These are phyloP conservation scores for Meloidogyne exigua DNA, from an alignment of 1,140 invertebrate genomes.

Conservation along the genomic window DNA sequence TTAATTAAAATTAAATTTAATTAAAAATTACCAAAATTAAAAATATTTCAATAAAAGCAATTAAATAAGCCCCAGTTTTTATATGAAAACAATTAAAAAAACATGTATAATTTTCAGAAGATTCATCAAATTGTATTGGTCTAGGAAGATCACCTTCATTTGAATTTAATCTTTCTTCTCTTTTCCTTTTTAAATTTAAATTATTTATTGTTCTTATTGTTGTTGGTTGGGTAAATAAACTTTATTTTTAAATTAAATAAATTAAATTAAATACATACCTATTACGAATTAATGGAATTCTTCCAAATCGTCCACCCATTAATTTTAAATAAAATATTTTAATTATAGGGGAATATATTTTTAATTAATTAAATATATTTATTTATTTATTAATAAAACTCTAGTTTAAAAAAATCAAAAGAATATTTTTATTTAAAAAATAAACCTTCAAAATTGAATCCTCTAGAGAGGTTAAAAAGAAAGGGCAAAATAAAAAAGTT, in stretches of 20 bases:
- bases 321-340: too few species aligned
- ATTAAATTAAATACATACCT: too few species aligned
- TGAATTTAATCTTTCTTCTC: conserved; percentile 6
- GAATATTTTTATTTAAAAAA: too few species aligned
- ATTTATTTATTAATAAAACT: too few species aligned
- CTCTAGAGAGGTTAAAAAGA: too few species aligned
- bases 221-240: not conserved
- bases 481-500: too few species aligned
- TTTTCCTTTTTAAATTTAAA: not conserved
- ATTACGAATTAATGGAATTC: too few species aligned
- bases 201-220: conserved; percentile 25
- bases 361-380: too few species aligned
- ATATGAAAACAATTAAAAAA: conserved; percentile 62
- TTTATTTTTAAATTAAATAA: not conserved
- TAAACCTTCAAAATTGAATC: too few species aligned
- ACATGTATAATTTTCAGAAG: conserved; percentile 57
- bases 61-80: conserved; percentile 54
- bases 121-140: conserved; percentile 59
- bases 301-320: too few species aligned
- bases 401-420: too few species aligned
- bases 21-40: conserved; percentile 17
- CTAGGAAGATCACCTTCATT: conserved; percentile 34
- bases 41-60: conserved; percentile 41
- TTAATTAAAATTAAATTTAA: not conserved
- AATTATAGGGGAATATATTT: too few species aligned